Evolutionary conservation across 2,888 invertebrate species (phyloP).

Genomic region (Xestia c-nigrum): DNA sequence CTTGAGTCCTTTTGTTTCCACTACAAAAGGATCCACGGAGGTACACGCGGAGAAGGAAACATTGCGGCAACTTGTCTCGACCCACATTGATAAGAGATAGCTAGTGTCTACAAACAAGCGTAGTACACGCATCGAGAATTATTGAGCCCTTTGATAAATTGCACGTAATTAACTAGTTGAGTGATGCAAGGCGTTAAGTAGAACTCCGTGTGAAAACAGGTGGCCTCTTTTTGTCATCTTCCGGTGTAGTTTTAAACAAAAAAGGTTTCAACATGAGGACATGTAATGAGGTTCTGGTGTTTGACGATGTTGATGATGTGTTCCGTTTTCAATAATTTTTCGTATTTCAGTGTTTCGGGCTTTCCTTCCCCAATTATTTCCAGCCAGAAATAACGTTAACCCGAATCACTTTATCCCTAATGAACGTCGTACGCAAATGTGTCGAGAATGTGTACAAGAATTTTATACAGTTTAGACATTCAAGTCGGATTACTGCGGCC

Average conservation of each 20-base stretch:
- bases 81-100: slow-evolving; percentile 86
- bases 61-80: slow-evolving; percentile 83
- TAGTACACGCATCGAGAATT: slow-evolving; percentile 69
- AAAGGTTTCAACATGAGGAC: background rate
- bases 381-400: slow-evolving; percentile 26
- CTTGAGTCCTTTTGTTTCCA: slow-evolving; percentile 40
- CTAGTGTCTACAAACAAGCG: slow-evolving; percentile 77
- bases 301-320: background rate
- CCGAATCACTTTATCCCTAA: slow-evolving; percentile 36
- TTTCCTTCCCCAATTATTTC: slow-evolving; percentile 28
- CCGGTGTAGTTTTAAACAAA: background rate
- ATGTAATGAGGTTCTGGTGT: background rate
- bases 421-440: slow-evolving; percentile 25
- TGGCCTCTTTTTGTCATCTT: slow-evolving; percentile 24
- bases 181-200: slow-evolving; percentile 45
- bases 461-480: slow-evolving; percentile 14
- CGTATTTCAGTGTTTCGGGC: too few relatives aligned
- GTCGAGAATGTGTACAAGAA: slow-evolving; percentile 5
- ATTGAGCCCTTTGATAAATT: slow-evolving; percentile 71
- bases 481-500: slow-evolving; percentile 8
- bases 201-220: slow-evolving; percentile 31
- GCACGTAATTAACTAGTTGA: slow-evolving; percentile 48
- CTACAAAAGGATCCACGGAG: slow-evolving; percentile 65
- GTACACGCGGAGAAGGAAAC: slow-evolving; percentile 77
- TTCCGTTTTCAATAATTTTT: background rate